Evolutionary conservation across 2,797 vertebrate genomes (phyloP), one percentile per base, ranked within the genome.

Genomic region (Danio aesculapii): DNA sequence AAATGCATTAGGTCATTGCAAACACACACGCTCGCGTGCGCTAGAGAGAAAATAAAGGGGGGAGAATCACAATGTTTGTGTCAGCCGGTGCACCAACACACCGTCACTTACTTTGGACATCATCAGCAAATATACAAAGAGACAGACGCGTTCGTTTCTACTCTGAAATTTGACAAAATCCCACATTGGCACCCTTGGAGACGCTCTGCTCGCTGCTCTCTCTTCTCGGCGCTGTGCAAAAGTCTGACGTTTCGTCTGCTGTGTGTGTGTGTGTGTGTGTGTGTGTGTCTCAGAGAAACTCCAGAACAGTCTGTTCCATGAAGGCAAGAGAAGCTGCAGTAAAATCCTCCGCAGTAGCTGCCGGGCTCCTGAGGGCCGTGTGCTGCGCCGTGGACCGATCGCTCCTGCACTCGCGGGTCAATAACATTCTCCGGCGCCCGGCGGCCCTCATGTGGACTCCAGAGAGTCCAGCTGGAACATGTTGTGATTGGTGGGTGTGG

Each of bases 401-500:
- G 30, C 30, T 30, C 30, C 30, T 30, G 30, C 30, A 3, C 3
- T 30, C 1, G 30, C 30, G 41, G 80, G 81, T 72, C 75, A 80
- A 76, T 66, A 75, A 84, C 83, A 74, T 72, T 84, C 75, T 55
- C 71, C 13, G 11, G 63, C n/a, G 10, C 19, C 52, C 21, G 21
- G 61, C 47, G 11, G 68, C 68, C 88, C 87, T 99, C 97, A 99
- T 95, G 97, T 98, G 89, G 97, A 97, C 91, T 98, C 97, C 55
- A 99, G 94, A 0, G 96, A 96, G 92, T 98, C 97, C 83, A 99
- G 95, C 70, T 98, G 97, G 92, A 98, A 99, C 85, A 99, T 94
- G 82, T 96, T 99, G 94, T 97, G 97, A 92, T 96, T 98, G 92
- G 97, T 96, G 21, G 98, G 98, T 6, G 97, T 98, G 90, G 96